phyloP scores from a whole-genome alignment of 2,888 invertebrate species.

The Gandaritis pyraliata region DNA sequence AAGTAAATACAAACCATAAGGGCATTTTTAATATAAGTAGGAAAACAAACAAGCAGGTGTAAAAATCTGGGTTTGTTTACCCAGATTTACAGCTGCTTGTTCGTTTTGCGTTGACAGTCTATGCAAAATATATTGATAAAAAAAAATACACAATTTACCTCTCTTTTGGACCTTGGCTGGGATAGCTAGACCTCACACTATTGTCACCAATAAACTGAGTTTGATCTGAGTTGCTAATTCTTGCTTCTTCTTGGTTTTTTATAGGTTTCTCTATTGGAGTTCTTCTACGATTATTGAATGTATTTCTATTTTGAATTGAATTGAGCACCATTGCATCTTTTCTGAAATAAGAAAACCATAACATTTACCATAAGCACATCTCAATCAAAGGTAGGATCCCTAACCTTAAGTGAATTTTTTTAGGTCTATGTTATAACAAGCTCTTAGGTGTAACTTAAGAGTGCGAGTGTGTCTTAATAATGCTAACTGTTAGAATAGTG shows the following conservation, averaged over 20 bases:
- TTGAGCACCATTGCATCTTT: constrained; percentile 67
- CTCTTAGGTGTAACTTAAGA: too few relatives aligned
- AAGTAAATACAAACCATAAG: too few relatives aligned
- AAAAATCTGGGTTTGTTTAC: too few relatives aligned
- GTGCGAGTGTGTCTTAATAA: too few relatives aligned
- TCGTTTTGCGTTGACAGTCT: too few relatives aligned
- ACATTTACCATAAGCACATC: not conserved
- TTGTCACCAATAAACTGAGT: constrained; percentile 14
- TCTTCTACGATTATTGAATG: constrained; percentile 16
- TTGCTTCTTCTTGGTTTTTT: constrained; percentile 25
- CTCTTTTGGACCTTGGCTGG: constrained; percentile 14
- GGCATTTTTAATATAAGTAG: too few relatives aligned
- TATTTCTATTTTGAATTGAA: constrained; percentile 54
- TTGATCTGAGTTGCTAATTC: constrained; percentile 14
- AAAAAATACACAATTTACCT: constrained; percentile 15
- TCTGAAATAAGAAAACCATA: constrained; percentile 54
- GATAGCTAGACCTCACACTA: constrained; percentile 12
- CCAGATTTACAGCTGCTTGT: too few relatives aligned
- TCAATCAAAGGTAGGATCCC: not conserved
- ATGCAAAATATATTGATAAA: too few relatives aligned
- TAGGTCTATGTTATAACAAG: not conserved
- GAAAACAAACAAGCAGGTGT: too few relatives aligned
- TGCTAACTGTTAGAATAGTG: too few relatives aligned
- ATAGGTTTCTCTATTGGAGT: constrained; percentile 30
- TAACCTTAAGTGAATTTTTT: not conserved